A percentile compares a stretch with the other conserved stretches of the same genome.
These are phyloP conservation scores for Melanerpes aurifrons DNA, from an alignment of 2,113 vertebrate genomes.

Conservation along the genomic window DNA sequence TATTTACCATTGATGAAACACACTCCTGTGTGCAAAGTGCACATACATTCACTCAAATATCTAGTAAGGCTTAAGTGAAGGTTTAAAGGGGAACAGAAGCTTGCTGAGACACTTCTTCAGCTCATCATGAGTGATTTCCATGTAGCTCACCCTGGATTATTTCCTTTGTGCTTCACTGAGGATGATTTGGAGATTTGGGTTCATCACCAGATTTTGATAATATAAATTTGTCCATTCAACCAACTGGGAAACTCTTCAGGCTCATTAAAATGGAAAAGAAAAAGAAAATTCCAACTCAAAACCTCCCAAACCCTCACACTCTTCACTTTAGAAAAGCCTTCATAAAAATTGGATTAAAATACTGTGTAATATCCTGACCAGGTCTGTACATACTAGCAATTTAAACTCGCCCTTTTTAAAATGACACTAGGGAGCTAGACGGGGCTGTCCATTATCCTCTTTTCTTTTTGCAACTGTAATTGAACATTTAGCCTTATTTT, in stretches of 20 bases:
- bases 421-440: constrained; percentile 53
- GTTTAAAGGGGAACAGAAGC: not conserved
- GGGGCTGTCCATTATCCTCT: constrained; percentile 47
- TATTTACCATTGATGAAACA: not conserved
- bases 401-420: constrained; percentile 71
- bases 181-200: not conserved
- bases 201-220: not conserved
- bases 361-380: constrained; percentile 53
- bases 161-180: not conserved
- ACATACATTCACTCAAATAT: not conserved
- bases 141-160: not conserved
- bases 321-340: constrained; percentile 44
- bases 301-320: not conserved
- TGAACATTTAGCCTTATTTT: constrained; percentile 45
- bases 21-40: not conserved
- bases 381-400: constrained; percentile 52
- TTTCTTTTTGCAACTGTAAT: constrained; percentile 66
- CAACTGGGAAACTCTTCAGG: not conserved
- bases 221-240: not conserved
- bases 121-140: not conserved
- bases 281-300: not conserved
- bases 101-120: not conserved
- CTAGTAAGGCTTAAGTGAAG: not conserved
- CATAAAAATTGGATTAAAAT: constrained; percentile 73
- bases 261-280: not conserved